Evolutionary conservation across 2,113 vertebrate species (phyloP).

Genomic region (Psettodes erumei): DNA sequence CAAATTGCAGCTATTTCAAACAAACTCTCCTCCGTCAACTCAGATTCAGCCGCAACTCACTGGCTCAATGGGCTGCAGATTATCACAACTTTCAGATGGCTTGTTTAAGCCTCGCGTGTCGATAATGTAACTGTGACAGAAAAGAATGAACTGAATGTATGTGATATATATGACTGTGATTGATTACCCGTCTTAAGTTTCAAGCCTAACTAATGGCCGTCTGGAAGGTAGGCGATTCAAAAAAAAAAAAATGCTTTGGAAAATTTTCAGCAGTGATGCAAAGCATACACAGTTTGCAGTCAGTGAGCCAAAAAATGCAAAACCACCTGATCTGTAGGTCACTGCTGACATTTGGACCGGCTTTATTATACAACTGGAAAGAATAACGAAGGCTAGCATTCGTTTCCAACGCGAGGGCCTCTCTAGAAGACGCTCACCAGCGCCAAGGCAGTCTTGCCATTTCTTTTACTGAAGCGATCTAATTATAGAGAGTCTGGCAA

Average conservation of each 20-base stretch:
- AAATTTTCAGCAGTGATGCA: constrained; percentile 28
- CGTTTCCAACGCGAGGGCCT: constrained; percentile 15
- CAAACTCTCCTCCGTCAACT: not conserved
- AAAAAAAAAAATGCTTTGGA: constrained; percentile 20
- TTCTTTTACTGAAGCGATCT: constrained; percentile 54
- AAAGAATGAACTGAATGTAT: constrained; percentile 20
- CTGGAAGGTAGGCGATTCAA: constrained; percentile 18
- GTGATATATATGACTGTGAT: constrained; percentile 49
- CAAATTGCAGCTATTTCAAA: not conserved
- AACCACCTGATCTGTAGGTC: constrained; percentile 26
- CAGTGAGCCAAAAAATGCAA: constrained; percentile 39
- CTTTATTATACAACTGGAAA: constrained; percentile 38
- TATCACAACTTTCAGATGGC: not conserved
- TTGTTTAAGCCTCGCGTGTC: not conserved
- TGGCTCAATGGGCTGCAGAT: not conserved
- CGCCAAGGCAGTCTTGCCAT: constrained; percentile 50
- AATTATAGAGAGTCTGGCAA: constrained; percentile 72
- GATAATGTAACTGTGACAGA: constrained; percentile 16
- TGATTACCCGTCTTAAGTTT: constrained; percentile 38
- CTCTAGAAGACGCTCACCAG: constrained; percentile 31
- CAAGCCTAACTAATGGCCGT: constrained; percentile 31
- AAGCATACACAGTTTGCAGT: constrained; percentile 19
- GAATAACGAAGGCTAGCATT: constrained; percentile 31
- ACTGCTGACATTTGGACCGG: constrained; percentile 6
- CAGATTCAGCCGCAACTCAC: not conserved